Evolutionary conservation across 2,888 invertebrate species (phyloP), one percentile per base, ranked within the genome.

Genomic region (Stratiomys singularior): DNA sequence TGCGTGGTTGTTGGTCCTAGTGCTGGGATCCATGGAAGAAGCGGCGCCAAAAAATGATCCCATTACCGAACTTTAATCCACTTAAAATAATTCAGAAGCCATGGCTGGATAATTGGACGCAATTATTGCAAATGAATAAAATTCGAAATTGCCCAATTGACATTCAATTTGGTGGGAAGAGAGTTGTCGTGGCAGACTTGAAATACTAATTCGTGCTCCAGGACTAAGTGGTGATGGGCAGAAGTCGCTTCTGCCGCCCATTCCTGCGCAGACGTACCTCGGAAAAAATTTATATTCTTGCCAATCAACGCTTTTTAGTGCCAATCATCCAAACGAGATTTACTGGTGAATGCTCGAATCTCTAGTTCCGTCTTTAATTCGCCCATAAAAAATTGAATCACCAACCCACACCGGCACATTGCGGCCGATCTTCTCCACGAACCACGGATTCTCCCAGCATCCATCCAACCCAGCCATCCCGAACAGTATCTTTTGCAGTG

Each of bases 11-110:
- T 25, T 37, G 74, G 18, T 27, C 60, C 13, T 15, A 15, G 44
- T 56, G 18, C 15, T 44, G 7, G 25, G 11, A 18, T 5, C 47
- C 11, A 52, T 11, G 13, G 9, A 44, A 58, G 37, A 56, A 56
- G 60, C n/a, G 74, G 52, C 52, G 52, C 74, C 47, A 74, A 74
- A 37, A 74, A 74, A 74, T 60, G 52, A 72, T 60, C 44, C 74
- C 74, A 74, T 74, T 74, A 74, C 58, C 74, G 37, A 37, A 74
- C 58, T 74, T 74, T 74, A 74, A 74, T 74, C 74, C 74, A 74
- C 74, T 74, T 74, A 74, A 74, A 74, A 74, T 74, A 74, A 74
- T 74, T 74, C 74, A 25, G 30, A 60, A 37, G 58, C 74, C 18
- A 74, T 58, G 58, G 74, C 28, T 9, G 52, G 37, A 30, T 74